Evolutionary conservation across 1,140 invertebrate genomes (phyloP).

Genomic region (Plodia interpunctella): DNA sequence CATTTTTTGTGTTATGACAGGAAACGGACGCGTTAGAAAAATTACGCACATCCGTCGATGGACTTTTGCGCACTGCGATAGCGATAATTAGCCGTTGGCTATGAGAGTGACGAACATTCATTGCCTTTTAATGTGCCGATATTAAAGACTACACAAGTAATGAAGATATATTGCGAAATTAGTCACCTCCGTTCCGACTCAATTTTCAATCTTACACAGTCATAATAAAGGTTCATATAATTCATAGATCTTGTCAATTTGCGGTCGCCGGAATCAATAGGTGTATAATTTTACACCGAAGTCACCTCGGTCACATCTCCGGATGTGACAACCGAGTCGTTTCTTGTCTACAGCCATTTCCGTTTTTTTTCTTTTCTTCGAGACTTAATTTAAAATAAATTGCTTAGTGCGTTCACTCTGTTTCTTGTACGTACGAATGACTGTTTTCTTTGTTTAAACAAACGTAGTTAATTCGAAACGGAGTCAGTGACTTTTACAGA

Average conservation of each 20-base stretch:
- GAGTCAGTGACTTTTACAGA: slow-evolving; percentile 28
- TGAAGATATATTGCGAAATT: slow-evolving; percentile 21
- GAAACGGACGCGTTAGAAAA: slow-evolving; percentile 66
- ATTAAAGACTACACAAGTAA: slow-evolving; percentile 23
- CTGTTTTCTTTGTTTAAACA: slow-evolving; percentile 28
- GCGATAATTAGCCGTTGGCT: slow-evolving; percentile 27
- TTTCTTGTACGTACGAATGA: slow-evolving; percentile 22
- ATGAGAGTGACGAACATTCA: slow-evolving; percentile 13
- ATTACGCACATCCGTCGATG: slow-evolving; percentile 57
- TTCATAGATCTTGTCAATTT: slow-evolving; percentile 23
- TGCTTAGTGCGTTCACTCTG: slow-evolving; percentile 38
- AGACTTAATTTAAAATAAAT: slow-evolving; percentile 60
- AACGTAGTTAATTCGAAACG: slow-evolving; percentile 27
- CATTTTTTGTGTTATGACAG: slow-evolving; percentile 38
- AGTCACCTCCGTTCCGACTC: slow-evolving; percentile 4
- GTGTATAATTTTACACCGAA: slow-evolving; percentile 26
- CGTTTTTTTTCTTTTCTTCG: slow-evolving; percentile 30
- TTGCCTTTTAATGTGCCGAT: slow-evolving; percentile 22
- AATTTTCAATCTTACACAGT: slow-evolving; percentile 2
- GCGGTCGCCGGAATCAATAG: slow-evolving; percentile 38
- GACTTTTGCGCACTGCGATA: slow-evolving; percentile 50
- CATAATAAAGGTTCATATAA: neutral
- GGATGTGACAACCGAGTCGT: slow-evolving; percentile 42
- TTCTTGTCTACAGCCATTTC: slow-evolving; percentile 20
- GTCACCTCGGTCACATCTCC: slow-evolving; percentile 23